Percentiles rank a stretch among this genome's conserved stretches.
phyloP scores from a whole-genome alignment of 1,140 invertebrate species.

The Branchinecta lynchi region DNA sequence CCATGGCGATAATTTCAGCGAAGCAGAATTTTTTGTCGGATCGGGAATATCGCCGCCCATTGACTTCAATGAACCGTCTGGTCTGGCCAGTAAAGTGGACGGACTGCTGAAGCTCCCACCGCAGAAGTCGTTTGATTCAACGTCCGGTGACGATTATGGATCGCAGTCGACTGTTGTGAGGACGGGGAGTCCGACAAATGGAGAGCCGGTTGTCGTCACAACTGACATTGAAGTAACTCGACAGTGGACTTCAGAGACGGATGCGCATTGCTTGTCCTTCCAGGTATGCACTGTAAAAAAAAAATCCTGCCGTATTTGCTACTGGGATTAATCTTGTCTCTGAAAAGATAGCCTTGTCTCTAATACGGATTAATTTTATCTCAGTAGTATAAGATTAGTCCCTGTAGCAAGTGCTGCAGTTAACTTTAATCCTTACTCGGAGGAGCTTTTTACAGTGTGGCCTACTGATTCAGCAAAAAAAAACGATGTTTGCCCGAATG shows the following conservation, averaged over 20 bases:
- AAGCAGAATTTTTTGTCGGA: not conserved
- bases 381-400: no score
- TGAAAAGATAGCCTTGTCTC: no score
- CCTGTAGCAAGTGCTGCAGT: no score
- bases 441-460: no score
- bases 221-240: not conserved
- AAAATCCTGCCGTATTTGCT: no score
- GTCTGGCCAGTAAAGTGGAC: not conserved
- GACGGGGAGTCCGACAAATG: not conserved
- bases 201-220: not conserved
- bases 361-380: no score
- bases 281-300: no score
- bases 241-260: not conserved
- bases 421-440: no score
- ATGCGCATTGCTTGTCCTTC: not conserved
- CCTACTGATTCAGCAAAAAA: no score
- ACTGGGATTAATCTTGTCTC: no score
- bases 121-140: conserved; percentile 22
- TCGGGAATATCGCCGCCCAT: not conserved
- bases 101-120: conserved; percentile 10
- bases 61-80: not conserved
- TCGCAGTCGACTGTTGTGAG: not conserved
- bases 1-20: not conserved
- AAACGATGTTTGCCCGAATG: no score
- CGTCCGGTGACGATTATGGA: not conserved